Conservation (phyloP, 2,888 invertebrate species). For the Drosophila anomalipes region DNA sequence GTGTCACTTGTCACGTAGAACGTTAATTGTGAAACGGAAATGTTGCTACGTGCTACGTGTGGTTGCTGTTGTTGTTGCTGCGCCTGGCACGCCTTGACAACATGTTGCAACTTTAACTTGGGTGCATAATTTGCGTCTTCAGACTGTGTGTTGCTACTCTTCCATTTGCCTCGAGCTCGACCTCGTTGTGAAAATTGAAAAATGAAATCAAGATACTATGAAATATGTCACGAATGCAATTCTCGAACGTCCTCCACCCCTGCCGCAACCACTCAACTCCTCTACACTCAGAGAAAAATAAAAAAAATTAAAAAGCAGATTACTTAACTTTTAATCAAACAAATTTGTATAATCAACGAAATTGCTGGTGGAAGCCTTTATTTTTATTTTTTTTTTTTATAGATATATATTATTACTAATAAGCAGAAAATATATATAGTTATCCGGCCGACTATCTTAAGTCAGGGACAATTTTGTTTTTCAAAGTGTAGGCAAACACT, state of each 20-base stretch:
- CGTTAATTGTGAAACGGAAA: conserved; percentile 81
- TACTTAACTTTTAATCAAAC: not conserved
- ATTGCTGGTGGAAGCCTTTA: not conserved
- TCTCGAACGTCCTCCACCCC: conserved; percentile 21
- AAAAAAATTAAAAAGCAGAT: not conserved
- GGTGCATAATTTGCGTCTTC: conserved; percentile 72
- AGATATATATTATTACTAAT: too few relatives aligned
- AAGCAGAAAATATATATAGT: not conserved
- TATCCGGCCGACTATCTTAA: not conserved
- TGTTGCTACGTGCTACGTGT: conserved; percentile 63
- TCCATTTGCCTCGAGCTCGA: conserved; percentile 20
- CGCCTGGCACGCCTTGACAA: conserved; percentile 68
- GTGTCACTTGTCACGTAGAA: conserved; percentile 83
- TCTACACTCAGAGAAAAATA: not conserved
- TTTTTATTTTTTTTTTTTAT: too few relatives aligned
- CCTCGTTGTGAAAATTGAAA: conserved; percentile 74
- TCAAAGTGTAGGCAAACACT: conserved; percentile 32
- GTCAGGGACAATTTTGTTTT: not conserved
- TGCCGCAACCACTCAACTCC: not conserved
- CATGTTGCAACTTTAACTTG: conserved; percentile 64
- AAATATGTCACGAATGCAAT: conserved; percentile 77
- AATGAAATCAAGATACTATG: conserved; percentile 76
- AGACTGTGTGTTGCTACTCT: conserved; percentile 40
- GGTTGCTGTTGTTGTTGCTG: conserved; percentile 28
- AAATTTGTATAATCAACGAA: not conserved